Evolutionary conservation across 2,888 invertebrate genomes (phyloP).

Genomic region (Dusona sp.): DNA sequence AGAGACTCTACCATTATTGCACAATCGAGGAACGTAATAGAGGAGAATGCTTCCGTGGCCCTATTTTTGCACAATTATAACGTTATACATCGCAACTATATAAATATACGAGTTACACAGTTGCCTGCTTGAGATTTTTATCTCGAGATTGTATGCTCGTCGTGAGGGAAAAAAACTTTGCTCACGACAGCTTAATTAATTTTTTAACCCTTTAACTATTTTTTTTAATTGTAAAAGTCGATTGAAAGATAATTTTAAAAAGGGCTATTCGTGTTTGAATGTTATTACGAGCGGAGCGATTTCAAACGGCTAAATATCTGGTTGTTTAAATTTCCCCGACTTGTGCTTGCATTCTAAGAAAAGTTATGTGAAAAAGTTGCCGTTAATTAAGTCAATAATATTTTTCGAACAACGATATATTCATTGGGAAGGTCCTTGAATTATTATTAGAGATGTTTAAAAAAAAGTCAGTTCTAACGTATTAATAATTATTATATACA

Average conservation of each 20-base stretch:
- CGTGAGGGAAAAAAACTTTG: neutral
- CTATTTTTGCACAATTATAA: conserved; percentile 55
- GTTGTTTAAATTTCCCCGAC: neutral
- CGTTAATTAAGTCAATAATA: too few relatives aligned
- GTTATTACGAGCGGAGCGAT: neutral
- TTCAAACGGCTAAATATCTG: neutral
- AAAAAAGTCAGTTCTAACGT: too few relatives aligned
- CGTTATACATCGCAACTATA: conserved; percentile 5
- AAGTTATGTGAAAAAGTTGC: too few relatives aligned
- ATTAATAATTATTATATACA: too few relatives aligned
- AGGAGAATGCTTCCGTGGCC: conserved; percentile 69
- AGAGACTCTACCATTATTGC: conserved; percentile 66
- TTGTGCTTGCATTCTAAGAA: neutral
- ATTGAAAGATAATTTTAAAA: neutral
- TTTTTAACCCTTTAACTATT: neutral
- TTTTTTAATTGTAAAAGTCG: neutral
- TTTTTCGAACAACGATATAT: too few relatives aligned
- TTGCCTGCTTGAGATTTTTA: conserved; percentile 16
- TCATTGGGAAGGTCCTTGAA: too few relatives aligned
- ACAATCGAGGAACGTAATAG: conserved; percentile 71
- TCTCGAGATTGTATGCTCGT: conserved; percentile 11
- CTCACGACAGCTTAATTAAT: neutral
- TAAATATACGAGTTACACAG: neutral
- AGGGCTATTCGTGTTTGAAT: neutral
- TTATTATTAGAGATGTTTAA: too few relatives aligned